Conservation (phyloP, 2,888 invertebrate genomes). For the Strigamia crassipes region DNA sequence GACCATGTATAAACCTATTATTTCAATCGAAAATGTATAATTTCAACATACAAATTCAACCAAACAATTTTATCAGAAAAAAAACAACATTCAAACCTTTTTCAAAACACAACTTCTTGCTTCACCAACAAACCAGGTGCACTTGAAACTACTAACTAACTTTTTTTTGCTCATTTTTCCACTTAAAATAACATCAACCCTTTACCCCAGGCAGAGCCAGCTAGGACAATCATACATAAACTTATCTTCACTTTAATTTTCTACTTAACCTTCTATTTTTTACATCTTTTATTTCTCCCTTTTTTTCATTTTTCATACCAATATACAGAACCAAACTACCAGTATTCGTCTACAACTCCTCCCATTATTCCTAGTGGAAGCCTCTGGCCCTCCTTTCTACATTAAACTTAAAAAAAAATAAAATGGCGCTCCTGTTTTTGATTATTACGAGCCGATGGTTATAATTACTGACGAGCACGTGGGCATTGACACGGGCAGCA, state of each 20-base stretch:
- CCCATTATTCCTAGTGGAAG: not conserved
- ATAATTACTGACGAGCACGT: conserved; percentile 20
- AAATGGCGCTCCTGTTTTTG: conserved; percentile 16
- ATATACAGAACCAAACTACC: not conserved
- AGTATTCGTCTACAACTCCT: not conserved
- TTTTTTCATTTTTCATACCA: not conserved
- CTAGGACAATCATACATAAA: not conserved
- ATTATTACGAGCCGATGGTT: conserved; percentile 22
- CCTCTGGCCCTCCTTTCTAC: not conserved
- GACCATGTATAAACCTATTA: no score
- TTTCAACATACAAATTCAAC: no score
- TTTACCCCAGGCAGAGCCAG: not conserved
- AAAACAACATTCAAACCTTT: no score
- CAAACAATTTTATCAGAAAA: no score
- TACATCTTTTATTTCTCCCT: not conserved
- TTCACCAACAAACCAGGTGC: not conserved
- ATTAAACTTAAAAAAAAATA: not conserved
- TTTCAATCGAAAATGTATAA: no score
- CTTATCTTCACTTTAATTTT: conserved; percentile 10
- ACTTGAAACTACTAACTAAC: not conserved
- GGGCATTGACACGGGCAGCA: conserved; percentile 33
- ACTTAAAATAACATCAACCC: not conserved
- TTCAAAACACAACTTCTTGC: not conserved
- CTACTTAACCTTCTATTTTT: not conserved
- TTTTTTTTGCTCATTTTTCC: not conserved